Conservation (phyloP, 2,113 vertebrate genomes). For the Bos taurus region DNA sequence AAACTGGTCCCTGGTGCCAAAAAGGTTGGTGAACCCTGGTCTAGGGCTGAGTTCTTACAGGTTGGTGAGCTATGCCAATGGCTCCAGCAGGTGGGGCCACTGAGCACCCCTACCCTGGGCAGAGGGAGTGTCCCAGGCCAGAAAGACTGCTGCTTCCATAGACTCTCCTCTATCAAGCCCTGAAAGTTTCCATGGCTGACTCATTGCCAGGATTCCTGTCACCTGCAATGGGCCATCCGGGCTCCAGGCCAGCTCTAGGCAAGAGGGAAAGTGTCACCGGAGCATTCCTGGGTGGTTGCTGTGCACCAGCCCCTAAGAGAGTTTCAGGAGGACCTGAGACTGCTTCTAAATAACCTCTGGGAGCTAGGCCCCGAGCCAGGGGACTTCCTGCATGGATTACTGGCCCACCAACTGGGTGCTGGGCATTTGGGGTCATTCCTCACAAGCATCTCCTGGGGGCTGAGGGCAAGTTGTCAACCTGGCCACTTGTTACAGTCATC, state of each 20-base stretch:
- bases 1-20: neutral
- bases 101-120: neutral
- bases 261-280: neutral
- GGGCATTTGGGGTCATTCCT: neutral
- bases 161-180: neutral
- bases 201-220: neutral
- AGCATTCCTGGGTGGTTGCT: neutral
- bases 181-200: constrained; percentile 11
- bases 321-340: constrained; percentile 11
- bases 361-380: neutral
- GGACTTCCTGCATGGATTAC: constrained; percentile 32
- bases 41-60: neutral
- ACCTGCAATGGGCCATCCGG: neutral
- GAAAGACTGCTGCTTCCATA: neutral
- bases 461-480: neutral
- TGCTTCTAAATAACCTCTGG: neutral
- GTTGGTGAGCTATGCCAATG: neutral
- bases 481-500: constrained; percentile 3
- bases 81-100: neutral
- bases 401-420: neutral
- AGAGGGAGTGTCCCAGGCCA: neutral
- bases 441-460: neutral
- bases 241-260: neutral
- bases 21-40: neutral
- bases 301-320: neutral